Conservation (phyloP, 2,888 invertebrate genomes). For the Plemyria rubiginata region DNA sequence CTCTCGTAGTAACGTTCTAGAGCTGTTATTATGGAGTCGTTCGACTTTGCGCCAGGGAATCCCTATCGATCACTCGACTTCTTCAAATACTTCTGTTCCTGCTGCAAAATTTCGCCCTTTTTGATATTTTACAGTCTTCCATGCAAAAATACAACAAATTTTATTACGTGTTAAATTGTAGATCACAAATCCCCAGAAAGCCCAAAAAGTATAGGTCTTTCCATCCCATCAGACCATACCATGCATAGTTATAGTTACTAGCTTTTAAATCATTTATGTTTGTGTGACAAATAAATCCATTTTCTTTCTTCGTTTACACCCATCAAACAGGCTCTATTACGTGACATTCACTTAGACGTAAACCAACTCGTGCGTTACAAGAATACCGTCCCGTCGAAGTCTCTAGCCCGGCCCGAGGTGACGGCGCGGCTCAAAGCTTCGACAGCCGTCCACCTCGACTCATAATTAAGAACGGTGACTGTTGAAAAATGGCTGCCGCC, state of each 20-base stretch:
- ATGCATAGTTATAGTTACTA: too few relatives aligned
- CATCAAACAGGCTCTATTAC: not conserved
- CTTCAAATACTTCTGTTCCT: not conserved
- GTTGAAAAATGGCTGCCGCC: conserved; percentile 85
- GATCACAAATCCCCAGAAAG: too few relatives aligned
- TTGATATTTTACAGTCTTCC: not conserved
- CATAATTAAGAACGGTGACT: conserved; percentile 86
- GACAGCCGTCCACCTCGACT: conserved; percentile 83
- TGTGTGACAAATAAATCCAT: too few relatives aligned
- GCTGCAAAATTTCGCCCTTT: too few relatives aligned
- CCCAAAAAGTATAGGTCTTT: too few relatives aligned
- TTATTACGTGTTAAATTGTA: not conserved
- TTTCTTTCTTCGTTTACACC: too few relatives aligned
- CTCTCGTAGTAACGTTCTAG: conserved; percentile 65
- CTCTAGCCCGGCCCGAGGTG: conserved; percentile 76
- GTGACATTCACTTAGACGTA: conserved; percentile 3
- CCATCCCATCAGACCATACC: not conserved
- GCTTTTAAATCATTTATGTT: too few relatives aligned
- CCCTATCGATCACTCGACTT: conserved; percentile 11
- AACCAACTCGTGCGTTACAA: conserved; percentile 39
- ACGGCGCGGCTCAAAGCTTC: conserved; percentile 84
- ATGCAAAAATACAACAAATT: not conserved
- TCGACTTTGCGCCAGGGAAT: conserved; percentile 43
- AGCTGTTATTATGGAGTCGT: conserved; percentile 55
- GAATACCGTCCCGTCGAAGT: conserved; percentile 44